Percentiles rank a stretch among this genome's conserved stretches.
phyloP scores from a whole-genome alignment of 2,797 vertebrate species.

The Darevskia nairensis region DNA sequence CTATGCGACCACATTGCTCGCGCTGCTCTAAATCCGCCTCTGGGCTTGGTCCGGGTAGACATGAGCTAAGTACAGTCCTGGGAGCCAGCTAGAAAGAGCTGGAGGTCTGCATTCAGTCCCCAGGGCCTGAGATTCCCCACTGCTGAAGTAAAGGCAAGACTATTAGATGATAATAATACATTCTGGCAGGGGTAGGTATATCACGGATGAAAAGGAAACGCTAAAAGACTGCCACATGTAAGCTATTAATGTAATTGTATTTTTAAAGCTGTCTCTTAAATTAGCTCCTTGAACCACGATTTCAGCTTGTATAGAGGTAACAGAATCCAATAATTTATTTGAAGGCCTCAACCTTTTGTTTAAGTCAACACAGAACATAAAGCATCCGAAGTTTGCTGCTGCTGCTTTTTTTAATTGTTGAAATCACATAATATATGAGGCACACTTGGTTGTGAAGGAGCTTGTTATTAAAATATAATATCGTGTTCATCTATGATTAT shows the following conservation, averaged over 20 bases:
- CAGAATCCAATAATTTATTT: conserved; percentile 69
- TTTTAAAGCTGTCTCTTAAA: conserved; percentile 67
- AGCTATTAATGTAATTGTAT: conserved; percentile 69
- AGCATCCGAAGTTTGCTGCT: conserved; percentile 44
- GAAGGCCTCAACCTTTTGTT: conserved; percentile 60
- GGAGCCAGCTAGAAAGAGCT: too few species aligned
- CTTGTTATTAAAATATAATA: conserved; percentile 80
- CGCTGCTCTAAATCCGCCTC: too few species aligned
- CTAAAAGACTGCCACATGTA: conserved; percentile 59
- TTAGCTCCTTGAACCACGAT: conserved; percentile 64
- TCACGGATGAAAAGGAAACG: conserved; percentile 52
- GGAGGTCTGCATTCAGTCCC: too few species aligned
- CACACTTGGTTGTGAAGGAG: conserved; percentile 71
- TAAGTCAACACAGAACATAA: conserved; percentile 58
- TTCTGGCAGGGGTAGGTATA: conserved; percentile 53
- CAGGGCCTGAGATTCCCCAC: too few species aligned
- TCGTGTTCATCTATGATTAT: conserved; percentile 71
- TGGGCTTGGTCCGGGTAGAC: too few species aligned
- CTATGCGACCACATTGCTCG: too few species aligned
- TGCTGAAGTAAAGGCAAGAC: conserved; percentile 26
- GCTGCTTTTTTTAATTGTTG: conserved; percentile 49
- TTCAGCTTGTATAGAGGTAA: conserved; percentile 61
- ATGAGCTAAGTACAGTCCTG: too few species aligned
- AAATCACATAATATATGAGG: conserved; percentile 70
- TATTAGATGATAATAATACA: conserved; percentile 41